These are phyloP conservation scores for Decapterus maruadsi DNA, from an alignment of 2,797 vertebrate genomes.

Conservation along the genomic window DNA sequence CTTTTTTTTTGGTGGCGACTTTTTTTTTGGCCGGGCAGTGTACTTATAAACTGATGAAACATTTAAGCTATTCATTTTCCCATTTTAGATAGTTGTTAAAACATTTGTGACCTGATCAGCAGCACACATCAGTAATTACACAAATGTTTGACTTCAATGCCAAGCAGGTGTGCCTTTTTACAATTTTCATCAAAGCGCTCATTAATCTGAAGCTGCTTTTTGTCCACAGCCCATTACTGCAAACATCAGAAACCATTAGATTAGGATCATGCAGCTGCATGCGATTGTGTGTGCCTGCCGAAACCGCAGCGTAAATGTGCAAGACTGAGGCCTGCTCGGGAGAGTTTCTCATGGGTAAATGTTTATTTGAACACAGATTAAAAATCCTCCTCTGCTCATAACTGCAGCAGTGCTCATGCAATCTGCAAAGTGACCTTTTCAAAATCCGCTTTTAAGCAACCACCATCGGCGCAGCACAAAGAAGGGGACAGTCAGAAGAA, in stretches of 20 bases:
- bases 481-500: conserved; percentile 28
- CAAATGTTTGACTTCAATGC: conserved; percentile 3
- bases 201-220: conserved; percentile 10
- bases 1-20: too few species aligned
- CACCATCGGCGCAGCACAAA: conserved; percentile 20
- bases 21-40: too few species aligned
- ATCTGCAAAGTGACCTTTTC: conserved; percentile 63
- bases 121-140: neutral
- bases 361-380: conserved; percentile 38
- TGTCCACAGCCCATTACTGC: conserved; percentile 4
- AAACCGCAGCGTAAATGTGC: neutral
- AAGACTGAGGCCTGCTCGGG: conserved; percentile 8
- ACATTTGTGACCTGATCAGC: neutral
- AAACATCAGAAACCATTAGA: conserved; percentile 18
- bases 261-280: conserved; percentile 3
- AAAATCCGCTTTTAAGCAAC: conserved; percentile 41
- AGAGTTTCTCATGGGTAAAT: conserved; percentile 20
- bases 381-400: conserved; percentile 21
- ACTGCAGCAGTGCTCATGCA: conserved; percentile 24
- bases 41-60: too few species aligned
- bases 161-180: conserved; percentile 20
- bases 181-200: conserved; percentile 3
- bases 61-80: too few species aligned
- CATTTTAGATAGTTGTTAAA: too few species aligned
- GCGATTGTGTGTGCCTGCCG: neutral